Percentiles rank a stretch among this genome's conserved stretches.
phyloP scores from a whole-genome alignment of 2,888 invertebrate genomes.

The Nomada fabriciana region DNA sequence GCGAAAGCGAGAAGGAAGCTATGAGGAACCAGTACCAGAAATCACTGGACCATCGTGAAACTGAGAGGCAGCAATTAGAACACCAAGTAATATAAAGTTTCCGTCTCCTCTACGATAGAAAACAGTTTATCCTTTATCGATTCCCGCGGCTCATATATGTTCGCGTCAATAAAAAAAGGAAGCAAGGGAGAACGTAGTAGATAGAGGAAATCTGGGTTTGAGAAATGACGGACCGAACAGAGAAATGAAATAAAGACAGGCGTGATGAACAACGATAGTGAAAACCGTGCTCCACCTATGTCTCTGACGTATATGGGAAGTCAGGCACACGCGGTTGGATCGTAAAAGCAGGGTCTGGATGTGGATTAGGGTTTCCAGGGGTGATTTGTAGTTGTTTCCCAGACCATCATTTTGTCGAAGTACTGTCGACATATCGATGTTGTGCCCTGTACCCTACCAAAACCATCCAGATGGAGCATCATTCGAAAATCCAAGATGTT shows the following conservation, averaged over 20 bases:
- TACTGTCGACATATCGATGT: neutral
- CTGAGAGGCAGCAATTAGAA: slow-evolving; percentile 63
- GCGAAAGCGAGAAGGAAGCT: slow-evolving; percentile 67
- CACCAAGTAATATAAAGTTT: slow-evolving; percentile 46
- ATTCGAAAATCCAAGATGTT: neutral
- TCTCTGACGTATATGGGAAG: neutral
- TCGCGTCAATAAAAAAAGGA: neutral
- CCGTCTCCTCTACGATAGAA: neutral
- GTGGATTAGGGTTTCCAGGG: neutral
- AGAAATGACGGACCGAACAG: neutral
- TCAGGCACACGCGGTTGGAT: neutral
- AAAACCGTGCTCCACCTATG: neutral
- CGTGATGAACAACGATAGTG: neutral
- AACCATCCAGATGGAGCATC: neutral
- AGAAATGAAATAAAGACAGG: neutral
- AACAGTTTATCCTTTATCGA: neutral
- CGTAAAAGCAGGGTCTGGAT: neutral
- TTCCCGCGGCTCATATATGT: too few species aligned
- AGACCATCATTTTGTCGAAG: neutral
- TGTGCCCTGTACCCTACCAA: neutral
- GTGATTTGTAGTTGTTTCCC: neutral
- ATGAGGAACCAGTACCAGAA: slow-evolving; percentile 62
- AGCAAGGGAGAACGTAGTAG: too few species aligned
- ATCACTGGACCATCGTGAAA: slow-evolving; percentile 56
- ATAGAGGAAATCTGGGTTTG: neutral